phyloP scores from a whole-genome alignment of 2,888 invertebrate genomes.

The Melinaea marsaeus region DNA sequence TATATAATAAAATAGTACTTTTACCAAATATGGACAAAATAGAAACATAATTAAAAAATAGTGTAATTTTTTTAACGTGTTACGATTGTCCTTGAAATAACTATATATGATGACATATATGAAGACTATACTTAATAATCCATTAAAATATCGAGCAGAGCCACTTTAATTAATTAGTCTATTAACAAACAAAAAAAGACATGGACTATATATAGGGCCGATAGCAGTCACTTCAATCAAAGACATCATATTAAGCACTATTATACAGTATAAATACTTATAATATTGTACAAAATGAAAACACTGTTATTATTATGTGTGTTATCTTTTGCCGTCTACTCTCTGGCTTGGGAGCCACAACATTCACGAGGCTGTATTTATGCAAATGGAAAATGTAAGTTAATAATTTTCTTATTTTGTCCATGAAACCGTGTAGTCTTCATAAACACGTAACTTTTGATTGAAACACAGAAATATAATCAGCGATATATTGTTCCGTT shows the following conservation, averaged over 20 bases:
- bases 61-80: no score
- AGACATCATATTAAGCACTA: slow-evolving; percentile 3
- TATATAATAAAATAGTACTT: no score
- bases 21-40: no score
- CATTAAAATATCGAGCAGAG: neutral
- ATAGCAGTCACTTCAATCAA: neutral
- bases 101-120: no score
- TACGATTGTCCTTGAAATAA: no score
- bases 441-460: neutral
- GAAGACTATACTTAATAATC: no score
- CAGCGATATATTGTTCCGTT: no score
- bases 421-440: neutral
- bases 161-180: neutral
- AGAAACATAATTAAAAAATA: no score
- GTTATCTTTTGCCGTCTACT: slow-evolving; percentile 29
- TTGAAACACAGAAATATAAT: neutral
- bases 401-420: neutral
- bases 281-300: slow-evolving; percentile 11
- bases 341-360: slow-evolving; percentile 30
- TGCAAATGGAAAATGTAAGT: slow-evolving; percentile 49
- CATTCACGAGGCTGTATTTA: slow-evolving; percentile 49
- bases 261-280: neutral
- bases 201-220: neutral
- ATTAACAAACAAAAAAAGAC: neutral
- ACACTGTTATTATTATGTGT: slow-evolving; percentile 9